These are phyloP conservation scores for Diaperis boleti DNA, from an alignment of 2,888 invertebrate genomes.

Conservation along the genomic window DNA sequence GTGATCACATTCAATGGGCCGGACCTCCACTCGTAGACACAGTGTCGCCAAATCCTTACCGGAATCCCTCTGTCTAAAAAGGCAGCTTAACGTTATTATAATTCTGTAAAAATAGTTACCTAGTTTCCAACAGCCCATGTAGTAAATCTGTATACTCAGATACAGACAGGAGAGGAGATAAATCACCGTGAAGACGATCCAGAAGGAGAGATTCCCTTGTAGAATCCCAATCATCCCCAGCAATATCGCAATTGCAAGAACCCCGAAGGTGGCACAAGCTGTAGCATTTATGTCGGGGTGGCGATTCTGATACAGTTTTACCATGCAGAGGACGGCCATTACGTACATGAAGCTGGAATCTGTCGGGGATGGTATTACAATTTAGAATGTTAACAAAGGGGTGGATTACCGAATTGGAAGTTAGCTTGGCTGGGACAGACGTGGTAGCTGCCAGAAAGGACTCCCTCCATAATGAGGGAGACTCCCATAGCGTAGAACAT, in stretches of 20 bases:
- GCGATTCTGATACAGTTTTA: conserved; percentile 88
- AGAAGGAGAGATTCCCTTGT: conserved; percentile 75
- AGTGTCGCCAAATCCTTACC: conserved; percentile 53
- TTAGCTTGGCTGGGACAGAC: conserved; percentile 90
- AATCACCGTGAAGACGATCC: conserved; percentile 78
- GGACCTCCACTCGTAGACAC: conserved; percentile 63
- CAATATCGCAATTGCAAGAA: conserved; percentile 82
- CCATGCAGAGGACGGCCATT: conserved; percentile 86
- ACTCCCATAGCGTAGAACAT: conserved; percentile 89
- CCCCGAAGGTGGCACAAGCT: conserved; percentile 82
- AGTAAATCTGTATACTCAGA: conserved; percentile 80
- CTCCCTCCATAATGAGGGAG: conserved; percentile 87
- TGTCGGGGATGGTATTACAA: too few species aligned
- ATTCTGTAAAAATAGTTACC: too few species aligned
- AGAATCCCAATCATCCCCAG: conserved; percentile 77
- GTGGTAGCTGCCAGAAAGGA: conserved; percentile 89
- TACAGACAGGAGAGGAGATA: conserved; percentile 76
- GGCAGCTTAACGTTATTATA: neutral
- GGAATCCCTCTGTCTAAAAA: conserved; percentile 57
- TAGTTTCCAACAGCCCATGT: conserved; percentile 78
- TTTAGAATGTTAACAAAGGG: too few species aligned
- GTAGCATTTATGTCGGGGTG: conserved; percentile 91
- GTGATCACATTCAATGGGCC: conserved; percentile 64
- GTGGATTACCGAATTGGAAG: conserved; percentile 92
- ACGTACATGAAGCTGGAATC: conserved; percentile 96